Percentiles rank a stretch among this genome's conserved stretches.
Conservation (phyloP, 1,140 invertebrate genomes). For the Caligus rogercresseyi region DNA sequence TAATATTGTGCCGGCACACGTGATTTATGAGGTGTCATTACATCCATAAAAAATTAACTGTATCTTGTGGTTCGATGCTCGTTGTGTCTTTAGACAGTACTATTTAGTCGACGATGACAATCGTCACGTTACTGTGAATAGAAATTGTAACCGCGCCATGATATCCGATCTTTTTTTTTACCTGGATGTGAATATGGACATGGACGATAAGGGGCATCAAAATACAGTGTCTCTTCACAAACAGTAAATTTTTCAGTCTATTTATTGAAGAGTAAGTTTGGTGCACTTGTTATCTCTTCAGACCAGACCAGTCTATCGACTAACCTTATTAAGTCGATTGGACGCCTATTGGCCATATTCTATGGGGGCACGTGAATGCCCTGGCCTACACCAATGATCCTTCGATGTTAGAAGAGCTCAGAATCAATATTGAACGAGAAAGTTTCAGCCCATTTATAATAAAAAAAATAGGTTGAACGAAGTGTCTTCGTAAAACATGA, state of each 20-base stretch:
- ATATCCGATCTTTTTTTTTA: background rate
- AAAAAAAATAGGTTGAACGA: background rate
- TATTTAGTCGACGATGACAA: background rate
- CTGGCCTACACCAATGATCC: background rate
- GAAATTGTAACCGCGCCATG: background rate
- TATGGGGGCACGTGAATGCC: background rate
- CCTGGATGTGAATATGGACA: background rate
- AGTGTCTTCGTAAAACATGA: background rate
- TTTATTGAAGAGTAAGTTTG: background rate
- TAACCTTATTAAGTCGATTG: background rate
- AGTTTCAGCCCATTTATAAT: background rate
- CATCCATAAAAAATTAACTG: background rate
- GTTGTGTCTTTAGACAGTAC: background rate
- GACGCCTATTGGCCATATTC: background rate
- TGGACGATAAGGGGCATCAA: background rate
- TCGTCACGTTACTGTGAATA: background rate
- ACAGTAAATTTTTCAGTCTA: background rate
- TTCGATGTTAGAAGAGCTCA: background rate
- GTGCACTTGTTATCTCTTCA: background rate
- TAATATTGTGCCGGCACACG: background rate
- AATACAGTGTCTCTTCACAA: background rate
- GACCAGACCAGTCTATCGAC: background rate
- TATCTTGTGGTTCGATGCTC: background rate
- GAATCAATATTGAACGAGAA: background rate
- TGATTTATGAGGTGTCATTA: background rate